Percentiles rank a stretch among this genome's conserved stretches.
phyloP scores from a whole-genome alignment of 2,113 vertebrate species.

The Octodon degus region DNA sequence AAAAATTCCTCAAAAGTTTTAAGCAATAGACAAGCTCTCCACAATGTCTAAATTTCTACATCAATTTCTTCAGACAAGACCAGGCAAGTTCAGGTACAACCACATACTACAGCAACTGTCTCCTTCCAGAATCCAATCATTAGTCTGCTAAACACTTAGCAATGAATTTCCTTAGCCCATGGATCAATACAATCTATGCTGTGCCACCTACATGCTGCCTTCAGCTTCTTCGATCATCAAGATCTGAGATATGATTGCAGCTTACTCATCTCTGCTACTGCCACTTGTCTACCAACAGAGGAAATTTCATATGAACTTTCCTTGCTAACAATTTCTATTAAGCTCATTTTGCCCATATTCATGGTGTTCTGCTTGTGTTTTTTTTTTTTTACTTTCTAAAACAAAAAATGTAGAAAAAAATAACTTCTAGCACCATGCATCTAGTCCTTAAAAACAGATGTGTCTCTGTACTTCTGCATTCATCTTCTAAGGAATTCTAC shows the following conservation, averaged over 20 bases:
- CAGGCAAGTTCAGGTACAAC: background rate
- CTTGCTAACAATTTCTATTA: conserved; percentile 36
- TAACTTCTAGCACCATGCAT: background rate
- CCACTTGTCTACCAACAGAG: background rate
- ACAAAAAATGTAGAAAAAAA: conserved; percentile 17
- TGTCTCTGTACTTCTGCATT: background rate
- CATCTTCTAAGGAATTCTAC: conserved; percentile 49
- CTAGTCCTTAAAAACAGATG: conserved; percentile 29
- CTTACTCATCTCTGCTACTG: background rate
- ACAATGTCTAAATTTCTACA: background rate
- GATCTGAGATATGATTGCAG: no score
- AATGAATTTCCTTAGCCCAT: background rate
- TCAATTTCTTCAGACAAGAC: background rate
- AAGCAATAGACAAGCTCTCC: background rate
- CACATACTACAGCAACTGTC: background rate
- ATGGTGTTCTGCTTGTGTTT: background rate
- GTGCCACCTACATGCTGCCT: background rate
- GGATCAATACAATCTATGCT: background rate
- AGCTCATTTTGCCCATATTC: background rate
- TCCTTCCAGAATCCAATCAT: conserved; percentile 35
- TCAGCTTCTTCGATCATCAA: background rate
- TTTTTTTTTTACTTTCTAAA: conserved; percentile 22
- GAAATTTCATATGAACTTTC: conserved; percentile 39
- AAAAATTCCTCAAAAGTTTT: conserved; percentile 57
- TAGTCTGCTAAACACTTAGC: conserved; percentile 10